phyloP scores from a whole-genome alignment of 2,888 invertebrate genomes.

The Mimas tiliae region DNA sequence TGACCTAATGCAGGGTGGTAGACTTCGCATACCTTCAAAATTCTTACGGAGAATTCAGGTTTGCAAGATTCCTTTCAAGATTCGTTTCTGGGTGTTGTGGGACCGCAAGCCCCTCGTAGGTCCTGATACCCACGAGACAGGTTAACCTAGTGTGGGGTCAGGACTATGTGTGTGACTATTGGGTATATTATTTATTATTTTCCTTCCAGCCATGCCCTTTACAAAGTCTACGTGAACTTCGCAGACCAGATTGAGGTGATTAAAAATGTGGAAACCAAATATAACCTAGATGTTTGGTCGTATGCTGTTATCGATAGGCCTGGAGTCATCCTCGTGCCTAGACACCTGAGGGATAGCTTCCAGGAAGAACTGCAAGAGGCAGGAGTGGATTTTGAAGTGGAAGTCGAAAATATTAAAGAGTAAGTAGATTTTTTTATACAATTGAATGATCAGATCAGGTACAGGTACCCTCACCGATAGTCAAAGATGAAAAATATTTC shows the following conservation, averaged over 20 bases:
- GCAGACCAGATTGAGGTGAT: constrained; percentile 49
- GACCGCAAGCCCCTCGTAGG: too few relatives aligned
- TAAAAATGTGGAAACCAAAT: constrained; percentile 43
- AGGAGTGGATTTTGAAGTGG: constrained; percentile 49
- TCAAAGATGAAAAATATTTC: too few relatives aligned
- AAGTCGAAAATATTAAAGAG: constrained; percentile 62
- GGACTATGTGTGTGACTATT: too few relatives aligned
- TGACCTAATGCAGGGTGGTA: too few relatives aligned
- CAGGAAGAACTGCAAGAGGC: constrained; percentile 44
- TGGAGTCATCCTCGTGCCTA: constrained; percentile 57
- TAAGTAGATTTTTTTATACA: constrained; percentile 46
- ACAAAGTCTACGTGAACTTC: constrained; percentile 52
- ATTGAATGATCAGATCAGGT: too few relatives aligned
- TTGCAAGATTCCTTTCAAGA: too few relatives aligned
- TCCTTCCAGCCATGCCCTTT: constrained; percentile 57
- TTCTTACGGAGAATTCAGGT: too few relatives aligned
- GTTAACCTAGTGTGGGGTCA: too few relatives aligned
- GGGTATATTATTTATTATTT: background rate
- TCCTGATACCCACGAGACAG: too few relatives aligned
- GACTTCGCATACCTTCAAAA: too few relatives aligned
- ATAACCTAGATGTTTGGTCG: constrained; percentile 58
- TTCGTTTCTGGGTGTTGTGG: too few relatives aligned
- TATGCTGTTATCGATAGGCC: constrained; percentile 48
- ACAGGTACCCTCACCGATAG: too few relatives aligned
- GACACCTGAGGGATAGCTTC: constrained; percentile 45